phyloP scores from a whole-genome alignment of 2,113 vertebrate species.

The Pardalotus punctatus region DNA sequence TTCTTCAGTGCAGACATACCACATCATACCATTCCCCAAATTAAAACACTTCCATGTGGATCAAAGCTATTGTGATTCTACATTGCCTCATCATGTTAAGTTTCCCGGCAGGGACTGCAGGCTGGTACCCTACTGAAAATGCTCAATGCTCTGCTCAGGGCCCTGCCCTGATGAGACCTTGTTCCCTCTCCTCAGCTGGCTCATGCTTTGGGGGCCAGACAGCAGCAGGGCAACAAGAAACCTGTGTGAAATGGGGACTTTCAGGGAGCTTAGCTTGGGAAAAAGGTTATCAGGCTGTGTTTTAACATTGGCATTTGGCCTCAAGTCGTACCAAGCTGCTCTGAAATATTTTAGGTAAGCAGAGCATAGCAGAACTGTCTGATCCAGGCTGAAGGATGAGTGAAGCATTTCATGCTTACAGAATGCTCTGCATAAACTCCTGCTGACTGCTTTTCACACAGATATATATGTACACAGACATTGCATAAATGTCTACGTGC shows the following conservation, averaged over 20 bases:
- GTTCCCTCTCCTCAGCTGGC: background rate
- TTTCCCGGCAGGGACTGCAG: background rate
- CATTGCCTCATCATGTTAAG: background rate
- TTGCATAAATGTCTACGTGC: background rate
- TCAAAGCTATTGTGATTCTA: background rate
- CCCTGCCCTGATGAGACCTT: accelerated
- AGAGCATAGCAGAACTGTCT: background rate
- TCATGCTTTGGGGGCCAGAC: background rate
- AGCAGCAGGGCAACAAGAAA: background rate
- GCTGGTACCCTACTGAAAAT: background rate
- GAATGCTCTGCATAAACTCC: background rate
- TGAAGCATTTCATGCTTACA: background rate
- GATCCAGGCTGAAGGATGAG: background rate
- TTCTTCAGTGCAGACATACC: background rate
- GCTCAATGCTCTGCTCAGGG: background rate
- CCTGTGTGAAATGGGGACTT: accelerated
- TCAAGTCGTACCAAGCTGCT: background rate
- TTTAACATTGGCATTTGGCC: background rate
- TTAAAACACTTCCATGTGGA: background rate
- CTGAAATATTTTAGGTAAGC: background rate
- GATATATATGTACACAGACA: background rate
- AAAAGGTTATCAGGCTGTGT: background rate
- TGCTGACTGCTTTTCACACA: background rate
- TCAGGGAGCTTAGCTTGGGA: background rate
- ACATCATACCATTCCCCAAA: background rate